Percentiles rank a stretch among this genome's conserved stretches.
phyloP scores from a whole-genome alignment of 1,140 invertebrate genomes.

The Zophobas atratus region DNA sequence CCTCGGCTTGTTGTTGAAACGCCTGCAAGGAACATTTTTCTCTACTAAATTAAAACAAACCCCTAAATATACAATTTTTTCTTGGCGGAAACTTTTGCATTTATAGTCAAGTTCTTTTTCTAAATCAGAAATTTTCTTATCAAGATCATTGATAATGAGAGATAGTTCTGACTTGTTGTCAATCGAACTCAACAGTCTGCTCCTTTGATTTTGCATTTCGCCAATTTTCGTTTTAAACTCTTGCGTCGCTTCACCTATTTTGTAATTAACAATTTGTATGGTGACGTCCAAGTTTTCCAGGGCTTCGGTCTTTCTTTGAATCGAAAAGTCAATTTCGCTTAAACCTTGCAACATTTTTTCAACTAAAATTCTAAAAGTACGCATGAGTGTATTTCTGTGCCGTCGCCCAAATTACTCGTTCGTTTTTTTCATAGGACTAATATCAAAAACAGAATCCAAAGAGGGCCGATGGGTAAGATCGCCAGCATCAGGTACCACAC shows the following conservation, averaged over 20 bases:
- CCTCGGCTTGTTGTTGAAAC: slow-evolving; percentile 15
- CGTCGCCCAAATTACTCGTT: neutral
- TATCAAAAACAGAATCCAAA: no score
- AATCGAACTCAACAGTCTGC: slow-evolving; percentile 29
- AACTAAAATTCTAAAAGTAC: neutral
- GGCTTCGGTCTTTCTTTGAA: neutral
- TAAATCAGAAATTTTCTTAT: slow-evolving; percentile 52
- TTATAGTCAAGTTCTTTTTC: slow-evolving; percentile 52
- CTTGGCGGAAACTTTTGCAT: slow-evolving; percentile 48
- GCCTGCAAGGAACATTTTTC: neutral
- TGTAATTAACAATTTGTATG: slow-evolving; percentile 55
- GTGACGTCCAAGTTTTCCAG: slow-evolving; percentile 55
- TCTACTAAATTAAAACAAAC: neutral
- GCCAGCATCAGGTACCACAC: no score
- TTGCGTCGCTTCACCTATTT: slow-evolving; percentile 54
- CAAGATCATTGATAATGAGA: slow-evolving; percentile 48
- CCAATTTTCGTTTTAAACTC: slow-evolving; percentile 49
- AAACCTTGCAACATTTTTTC: neutral
- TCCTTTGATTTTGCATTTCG: slow-evolving; percentile 45
- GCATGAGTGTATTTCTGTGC: neutral
- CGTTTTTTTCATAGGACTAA: neutral
- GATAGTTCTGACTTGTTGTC: slow-evolving; percentile 39
- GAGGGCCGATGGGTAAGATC: no score
- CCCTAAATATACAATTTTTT: slow-evolving; percentile 53
- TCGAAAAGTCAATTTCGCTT: neutral